Percentiles rank a stretch among this genome's conserved stretches.
Evolutionary conservation across 2,113 vertebrate genomes (phyloP).

Genomic region (Chascanopsetta lugubris): DNA sequence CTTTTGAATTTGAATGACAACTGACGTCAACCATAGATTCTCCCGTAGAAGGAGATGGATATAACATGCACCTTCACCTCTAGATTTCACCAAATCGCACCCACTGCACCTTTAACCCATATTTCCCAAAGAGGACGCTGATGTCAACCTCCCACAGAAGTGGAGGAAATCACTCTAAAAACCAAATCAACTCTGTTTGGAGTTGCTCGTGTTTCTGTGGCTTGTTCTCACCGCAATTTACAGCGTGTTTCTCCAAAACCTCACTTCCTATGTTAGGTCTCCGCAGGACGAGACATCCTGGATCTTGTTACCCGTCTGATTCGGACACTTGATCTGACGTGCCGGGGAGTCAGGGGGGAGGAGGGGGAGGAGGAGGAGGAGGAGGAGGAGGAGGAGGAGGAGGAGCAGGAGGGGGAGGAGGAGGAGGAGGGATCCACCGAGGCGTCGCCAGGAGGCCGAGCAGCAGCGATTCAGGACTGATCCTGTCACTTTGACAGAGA

Average conservation of each 20-base stretch:
- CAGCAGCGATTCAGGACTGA: conserved; percentile 53
- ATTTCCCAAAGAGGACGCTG: not conserved
- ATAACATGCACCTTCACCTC: no score
- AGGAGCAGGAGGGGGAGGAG: conserved; percentile 38
- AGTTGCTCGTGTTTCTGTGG: conserved; percentile 16
- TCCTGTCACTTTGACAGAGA: conserved; percentile 76
- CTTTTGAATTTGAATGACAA: no score
- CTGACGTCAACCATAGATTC: no score
- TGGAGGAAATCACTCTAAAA: conserved; percentile 15
- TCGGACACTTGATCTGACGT: conserved; percentile 52
- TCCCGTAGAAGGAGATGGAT: no score
- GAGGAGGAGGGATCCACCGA: conserved; percentile 53
- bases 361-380: conserved; percentile 36
- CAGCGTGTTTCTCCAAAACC: conserved; percentile 8
- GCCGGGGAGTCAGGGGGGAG: conserved; percentile 43
- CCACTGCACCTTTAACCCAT: no score
- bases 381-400: conserved; percentile 37
- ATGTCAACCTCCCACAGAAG: conserved; percentile 1
- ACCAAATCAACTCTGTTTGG: conserved; percentile 50
- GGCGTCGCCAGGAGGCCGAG: conserved; percentile 18
- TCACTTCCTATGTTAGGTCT: conserved; percentile 34
- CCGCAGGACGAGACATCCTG: conserved; percentile 52
- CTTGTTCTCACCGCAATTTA: conserved; percentile 21
- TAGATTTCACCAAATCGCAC: no score
- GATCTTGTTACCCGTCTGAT: conserved; percentile 60